Conservation (phyloP, 2,888 invertebrate genomes). For the Agrypnus murinus region DNA sequence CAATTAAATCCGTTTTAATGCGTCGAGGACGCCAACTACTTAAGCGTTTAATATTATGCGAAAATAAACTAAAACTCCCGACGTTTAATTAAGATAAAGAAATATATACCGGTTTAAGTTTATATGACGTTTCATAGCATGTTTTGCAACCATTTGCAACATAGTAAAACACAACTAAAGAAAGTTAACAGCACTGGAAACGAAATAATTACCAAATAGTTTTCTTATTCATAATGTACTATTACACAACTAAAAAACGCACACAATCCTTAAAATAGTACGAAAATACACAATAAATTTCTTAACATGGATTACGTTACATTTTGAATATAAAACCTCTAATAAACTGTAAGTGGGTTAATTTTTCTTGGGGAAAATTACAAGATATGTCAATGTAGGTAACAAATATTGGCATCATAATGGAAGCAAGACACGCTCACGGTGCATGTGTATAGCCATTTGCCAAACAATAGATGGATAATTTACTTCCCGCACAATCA, state of each 20-base stretch:
- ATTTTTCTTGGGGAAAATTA: slow-evolving; percentile 56
- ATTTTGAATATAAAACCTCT: slow-evolving; percentile 18
- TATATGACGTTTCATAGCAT: slow-evolving; percentile 42
- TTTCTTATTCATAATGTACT: slow-evolving; percentile 23
- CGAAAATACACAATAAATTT: not conserved
- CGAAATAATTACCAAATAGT: slow-evolving; percentile 40
- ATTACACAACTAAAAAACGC: not conserved
- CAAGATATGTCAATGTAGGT: slow-evolving; percentile 57
- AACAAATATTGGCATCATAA: slow-evolving; percentile 56
- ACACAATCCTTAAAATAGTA: not conserved
- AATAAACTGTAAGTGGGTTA: slow-evolving; percentile 46
- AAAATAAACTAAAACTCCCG: slow-evolving; percentile 39
- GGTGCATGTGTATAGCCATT: slow-evolving; percentile 56
- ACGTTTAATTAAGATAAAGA: slow-evolving; percentile 45
- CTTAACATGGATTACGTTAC: not conserved
- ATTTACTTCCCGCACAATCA: slow-evolving; percentile 55
- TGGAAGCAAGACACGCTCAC: slow-evolving; percentile 57
- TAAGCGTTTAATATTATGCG: slow-evolving; percentile 35
- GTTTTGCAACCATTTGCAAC: slow-evolving; percentile 43
- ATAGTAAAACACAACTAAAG: slow-evolving; percentile 28
- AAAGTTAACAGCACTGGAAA: slow-evolving; percentile 36
- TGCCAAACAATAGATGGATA: slow-evolving; percentile 58
- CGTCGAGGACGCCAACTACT: slow-evolving; percentile 35
- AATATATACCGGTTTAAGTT: slow-evolving; percentile 43
- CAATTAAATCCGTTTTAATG: slow-evolving; percentile 38